These are phyloP conservation scores for Callinectes sapidus DNA, from an alignment of 2,888 invertebrate genomes.

Conservation along the genomic window DNA sequence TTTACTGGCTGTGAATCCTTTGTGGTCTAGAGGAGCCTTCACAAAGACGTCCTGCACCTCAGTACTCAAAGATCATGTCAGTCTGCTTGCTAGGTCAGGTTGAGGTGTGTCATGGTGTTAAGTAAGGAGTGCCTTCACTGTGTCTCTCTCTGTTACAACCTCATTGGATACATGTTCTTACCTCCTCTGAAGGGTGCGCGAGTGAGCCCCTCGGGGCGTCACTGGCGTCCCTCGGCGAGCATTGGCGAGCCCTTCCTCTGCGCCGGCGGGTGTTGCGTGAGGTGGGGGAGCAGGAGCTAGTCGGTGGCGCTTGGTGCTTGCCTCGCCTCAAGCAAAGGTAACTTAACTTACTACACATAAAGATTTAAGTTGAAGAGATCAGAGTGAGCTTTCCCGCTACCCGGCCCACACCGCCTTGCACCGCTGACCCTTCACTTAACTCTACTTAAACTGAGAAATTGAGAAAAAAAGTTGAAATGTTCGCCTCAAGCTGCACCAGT, in stretches of 20 bases:
- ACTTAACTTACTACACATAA: background rate
- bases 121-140: background rate
- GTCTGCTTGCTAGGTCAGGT: background rate
- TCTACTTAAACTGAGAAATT: too few species aligned
- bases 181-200: background rate
- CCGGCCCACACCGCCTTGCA: background rate
- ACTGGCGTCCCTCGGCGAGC: background rate
- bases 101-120: background rate
- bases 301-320: background rate
- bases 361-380: background rate
- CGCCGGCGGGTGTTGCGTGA: background rate
- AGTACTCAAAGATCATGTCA: conserved; percentile 2
- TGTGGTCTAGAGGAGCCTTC: conserved; percentile 42
- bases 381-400: background rate
- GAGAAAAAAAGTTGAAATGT: background rate
- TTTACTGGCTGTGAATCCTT: conserved; percentile 50
- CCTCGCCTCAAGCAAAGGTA: conserved; percentile 17
- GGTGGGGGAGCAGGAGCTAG: background rate
- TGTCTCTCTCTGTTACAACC: background rate
- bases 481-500: background rate
- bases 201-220: background rate
- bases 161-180: conserved; percentile 14
- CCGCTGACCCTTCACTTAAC: background rate
- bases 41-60: conserved; percentile 17
- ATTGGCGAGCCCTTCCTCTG: conserved; percentile 15